Evolutionary conservation across 2,888 invertebrate species (phyloP).

Genomic region (Chrysolina americana): DNA sequence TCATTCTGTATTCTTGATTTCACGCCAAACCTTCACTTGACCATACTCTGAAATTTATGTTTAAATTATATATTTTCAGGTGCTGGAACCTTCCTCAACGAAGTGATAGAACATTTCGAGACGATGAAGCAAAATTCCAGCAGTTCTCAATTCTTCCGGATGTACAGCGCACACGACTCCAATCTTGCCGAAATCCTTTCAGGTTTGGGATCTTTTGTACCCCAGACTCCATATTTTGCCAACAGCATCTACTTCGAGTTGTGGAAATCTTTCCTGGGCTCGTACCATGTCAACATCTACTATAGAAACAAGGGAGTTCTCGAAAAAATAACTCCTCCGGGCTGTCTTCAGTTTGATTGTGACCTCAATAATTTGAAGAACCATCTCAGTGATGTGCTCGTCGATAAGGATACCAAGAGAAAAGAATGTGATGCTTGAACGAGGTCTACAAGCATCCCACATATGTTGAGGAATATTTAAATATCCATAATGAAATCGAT

Average conservation of each 20-base stretch:
- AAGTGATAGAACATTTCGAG: neutral
- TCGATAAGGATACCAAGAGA: neutral
- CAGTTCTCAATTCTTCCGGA: conserved; percentile 29
- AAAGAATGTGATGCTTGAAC: neutral
- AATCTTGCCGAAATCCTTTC: conserved; percentile 36
- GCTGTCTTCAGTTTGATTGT: conserved; percentile 29
- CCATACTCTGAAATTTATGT: no score
- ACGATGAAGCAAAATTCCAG: neutral
- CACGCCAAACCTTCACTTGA: no score
- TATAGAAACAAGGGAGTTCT: conserved; percentile 27
- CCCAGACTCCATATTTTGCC: conserved; percentile 32
- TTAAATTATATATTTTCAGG: conserved; percentile 54
- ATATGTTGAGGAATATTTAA: neutral
- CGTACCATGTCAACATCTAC: conserved; percentile 29
- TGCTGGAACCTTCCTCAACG: conserved; percentile 63
- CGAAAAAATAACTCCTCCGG: conserved; percentile 22
- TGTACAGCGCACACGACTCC: conserved; percentile 42
- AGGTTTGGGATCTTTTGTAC: conserved; percentile 35
- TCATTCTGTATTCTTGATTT: no score
- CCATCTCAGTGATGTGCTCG: neutral
- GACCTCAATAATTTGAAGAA: conserved; percentile 23
- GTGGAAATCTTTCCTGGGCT: neutral
- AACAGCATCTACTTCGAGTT: conserved; percentile 41
- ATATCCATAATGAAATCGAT: neutral
- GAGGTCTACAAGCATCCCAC: no score